phyloP scores from a whole-genome alignment of 2,113 vertebrate genomes.

The Oryctolagus cuniculus region DNA sequence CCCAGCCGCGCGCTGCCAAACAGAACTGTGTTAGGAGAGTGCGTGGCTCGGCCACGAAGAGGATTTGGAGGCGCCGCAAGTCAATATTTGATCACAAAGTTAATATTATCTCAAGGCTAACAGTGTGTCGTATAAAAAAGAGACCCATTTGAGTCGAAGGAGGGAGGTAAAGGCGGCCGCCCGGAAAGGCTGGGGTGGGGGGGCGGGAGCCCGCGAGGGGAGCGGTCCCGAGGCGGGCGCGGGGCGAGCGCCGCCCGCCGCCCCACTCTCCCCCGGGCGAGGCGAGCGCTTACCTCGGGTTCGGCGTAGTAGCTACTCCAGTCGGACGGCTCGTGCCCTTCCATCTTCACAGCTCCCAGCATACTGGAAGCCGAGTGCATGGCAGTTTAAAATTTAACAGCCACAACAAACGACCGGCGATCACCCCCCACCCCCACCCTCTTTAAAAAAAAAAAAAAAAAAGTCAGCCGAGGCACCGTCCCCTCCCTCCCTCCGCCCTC shows the following conservation, averaged over 20 bases:
- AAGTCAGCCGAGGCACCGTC: slow-evolving; percentile 87
- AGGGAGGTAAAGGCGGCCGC: slow-evolving; percentile 78
- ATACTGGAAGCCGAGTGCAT: slow-evolving; percentile 96
- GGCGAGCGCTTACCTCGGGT: slow-evolving; percentile 93
- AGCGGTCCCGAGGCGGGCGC: slow-evolving; percentile 42
- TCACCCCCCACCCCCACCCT: slow-evolving; percentile 77
- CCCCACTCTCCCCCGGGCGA: slow-evolving; percentile 49
- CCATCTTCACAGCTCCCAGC: slow-evolving; percentile 99
- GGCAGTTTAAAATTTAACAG: slow-evolving; percentile 92
- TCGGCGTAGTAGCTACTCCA: slow-evolving; percentile 99
- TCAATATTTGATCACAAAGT: slow-evolving; percentile 98
- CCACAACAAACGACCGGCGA: slow-evolving; percentile 88
- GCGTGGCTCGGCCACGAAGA: slow-evolving; percentile 94
- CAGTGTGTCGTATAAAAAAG: slow-evolving; percentile 96
- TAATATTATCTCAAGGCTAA: slow-evolving; percentile 98
- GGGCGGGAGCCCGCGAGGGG: slow-evolving; percentile 12
- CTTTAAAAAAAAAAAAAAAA: slow-evolving; percentile 76
- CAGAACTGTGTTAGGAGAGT: slow-evolving; percentile 95
- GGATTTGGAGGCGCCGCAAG: slow-evolving; percentile 98
- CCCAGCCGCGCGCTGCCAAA: slow-evolving; percentile 89
- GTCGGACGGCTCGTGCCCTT: slow-evolving; percentile 99
- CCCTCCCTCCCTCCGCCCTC: slow-evolving; percentile 76
- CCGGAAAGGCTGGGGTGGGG: slow-evolving; percentile 64
- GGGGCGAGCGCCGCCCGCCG: slow-evolving; percentile 3
- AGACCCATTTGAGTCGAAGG: slow-evolving; percentile 91